Base-by-base conservation (phyloP, 2,797 vertebrate species). In the Tokudaia tokunoshimensis region DNA sequence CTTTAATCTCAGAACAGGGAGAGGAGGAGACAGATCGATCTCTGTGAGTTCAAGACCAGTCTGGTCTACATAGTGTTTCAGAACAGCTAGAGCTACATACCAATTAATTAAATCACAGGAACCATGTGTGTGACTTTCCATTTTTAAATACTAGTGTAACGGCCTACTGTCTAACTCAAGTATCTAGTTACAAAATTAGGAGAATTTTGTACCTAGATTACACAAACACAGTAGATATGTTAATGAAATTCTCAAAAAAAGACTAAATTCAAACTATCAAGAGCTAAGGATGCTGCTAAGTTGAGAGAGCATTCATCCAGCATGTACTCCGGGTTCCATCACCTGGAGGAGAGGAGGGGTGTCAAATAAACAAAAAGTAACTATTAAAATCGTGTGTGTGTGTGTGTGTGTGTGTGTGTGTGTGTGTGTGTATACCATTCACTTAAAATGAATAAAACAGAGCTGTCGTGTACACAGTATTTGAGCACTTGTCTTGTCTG, bases 231-330 rank as follows among this genome's bases (percentile, higher is more conserved):
- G 78, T 47, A 44, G 82, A 10, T 44, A 95, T 72, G 79, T 70
- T 5, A 13, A 92, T 61, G 2, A 97, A 97, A 50, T 94, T 95
- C 83, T 81, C 17, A 72, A 65, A 70, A 14, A 92, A 94, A 29
- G 34, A 85, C 63, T 81, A 14, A 61, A 34, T 76, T 17, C 47
- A 78, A 83, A 47, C 70, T 26, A 78, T 61, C 72, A 44, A 15
- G 4, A 29, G 37, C 29, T n/a, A 3, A 12, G 57, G 19, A 1
- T 65, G 29, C 65, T 47, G 26, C n/a, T 88, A 20, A 75, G n/a
- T 41, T 37, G n/a, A 34, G 12, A 34, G 13, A 76, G n/a, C 31
- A 19, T 19, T 41, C 31, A 26, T 17, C 74, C 55, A 26, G 26
- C 47, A 12, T 6, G 24, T 7, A n/a, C 15, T 20, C 50, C n/a